A percentile compares a stretch with the other conserved stretches of the same genome.
Evolutionary conservation across 2,113 vertebrate species (phyloP).

Genomic region (Sminthopsis crassicaudata): DNA sequence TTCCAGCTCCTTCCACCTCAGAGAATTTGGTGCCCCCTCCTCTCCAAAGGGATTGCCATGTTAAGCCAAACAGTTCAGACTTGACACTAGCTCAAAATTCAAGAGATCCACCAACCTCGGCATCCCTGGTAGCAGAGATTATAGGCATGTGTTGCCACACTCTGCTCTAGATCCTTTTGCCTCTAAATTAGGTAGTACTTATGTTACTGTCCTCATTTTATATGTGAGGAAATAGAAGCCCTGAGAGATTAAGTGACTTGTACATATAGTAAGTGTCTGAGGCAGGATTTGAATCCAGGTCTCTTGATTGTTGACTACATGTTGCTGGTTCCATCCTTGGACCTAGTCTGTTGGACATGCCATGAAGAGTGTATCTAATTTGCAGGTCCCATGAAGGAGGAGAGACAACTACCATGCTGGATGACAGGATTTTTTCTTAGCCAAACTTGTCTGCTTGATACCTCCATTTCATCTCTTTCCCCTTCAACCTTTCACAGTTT

Average conservation of each 20-base stretch:
- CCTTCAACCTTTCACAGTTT: not conserved
- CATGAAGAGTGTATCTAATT: not conserved
- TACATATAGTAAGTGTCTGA: not conserved
- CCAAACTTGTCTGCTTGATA: not conserved
- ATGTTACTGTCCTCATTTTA: not conserved
- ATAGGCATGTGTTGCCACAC: not conserved
- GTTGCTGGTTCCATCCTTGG: not conserved
- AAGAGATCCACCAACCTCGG: not conserved
- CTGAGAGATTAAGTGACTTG: not conserved
- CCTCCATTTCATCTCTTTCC: not conserved
- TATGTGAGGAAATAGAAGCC: not conserved
- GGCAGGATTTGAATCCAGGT: not conserved
- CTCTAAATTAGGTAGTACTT: not conserved
- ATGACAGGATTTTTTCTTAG: not conserved
- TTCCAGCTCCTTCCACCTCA: not conserved
- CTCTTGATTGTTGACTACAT: not conserved
- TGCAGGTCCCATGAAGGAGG: not conserved
- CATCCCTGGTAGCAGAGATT: not conserved
- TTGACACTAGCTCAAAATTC: not conserved
- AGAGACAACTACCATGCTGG: not conserved
- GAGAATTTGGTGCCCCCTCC: not conserved
- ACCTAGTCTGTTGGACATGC: not conserved
- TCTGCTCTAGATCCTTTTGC: not conserved
- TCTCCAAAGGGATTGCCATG: not conserved
- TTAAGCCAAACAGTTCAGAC: not conserved